Base-by-base conservation (phyloP, 2,113 vertebrate species). In the Ictalurus furcatus region DNA sequence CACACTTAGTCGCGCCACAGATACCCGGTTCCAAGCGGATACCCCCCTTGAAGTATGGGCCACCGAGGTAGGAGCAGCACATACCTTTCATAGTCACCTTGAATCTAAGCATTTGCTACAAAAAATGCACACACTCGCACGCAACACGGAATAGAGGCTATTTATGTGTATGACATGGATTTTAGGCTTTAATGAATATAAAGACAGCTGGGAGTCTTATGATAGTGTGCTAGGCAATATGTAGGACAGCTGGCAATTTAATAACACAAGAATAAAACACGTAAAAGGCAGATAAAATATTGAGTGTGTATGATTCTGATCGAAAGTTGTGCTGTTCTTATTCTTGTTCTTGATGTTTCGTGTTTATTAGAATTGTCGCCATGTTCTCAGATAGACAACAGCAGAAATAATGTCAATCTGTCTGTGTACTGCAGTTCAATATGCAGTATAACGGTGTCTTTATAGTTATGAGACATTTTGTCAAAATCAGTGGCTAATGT, bases 1-100 rank as follows among this genome's bases (percentile, higher is more conserved):
- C 76, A 63, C 63, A 71, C 21, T 58, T 63, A 88, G n/a, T 23
- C 11, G 63, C 19, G 48, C 52, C 12, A 17, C n/a, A 67, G 44
- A 58, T 73, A 69, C 65, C 67, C 17, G 19, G 34, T n/a, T 87
- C 73, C 30, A 67, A 34, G 17, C 23, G 4, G 63, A 69, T 25
- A 48, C 76, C 58, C 9, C 12, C 48, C 14, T 79, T 63, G 59
- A 63, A 83, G 87, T 61, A 84, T 5, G 25, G 65, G 23, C 17
- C 69, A 88, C 7, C 1, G 58, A 21, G 67, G 54, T 63, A 40
- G 58, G 34, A 88, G 11, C 65, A 58, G 52, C 65, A 61, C 34
- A 83, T 73, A 83, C 52, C 34, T 59, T 87, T 54, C n/a, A 56
- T 40, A 69, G 81, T 84, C 85, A 90, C 85, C 59, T 90, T 74